These are phyloP conservation scores for Deilephila porcellus DNA, from an alignment of 2,888 invertebrate species.

Conservation along the genomic window DNA sequence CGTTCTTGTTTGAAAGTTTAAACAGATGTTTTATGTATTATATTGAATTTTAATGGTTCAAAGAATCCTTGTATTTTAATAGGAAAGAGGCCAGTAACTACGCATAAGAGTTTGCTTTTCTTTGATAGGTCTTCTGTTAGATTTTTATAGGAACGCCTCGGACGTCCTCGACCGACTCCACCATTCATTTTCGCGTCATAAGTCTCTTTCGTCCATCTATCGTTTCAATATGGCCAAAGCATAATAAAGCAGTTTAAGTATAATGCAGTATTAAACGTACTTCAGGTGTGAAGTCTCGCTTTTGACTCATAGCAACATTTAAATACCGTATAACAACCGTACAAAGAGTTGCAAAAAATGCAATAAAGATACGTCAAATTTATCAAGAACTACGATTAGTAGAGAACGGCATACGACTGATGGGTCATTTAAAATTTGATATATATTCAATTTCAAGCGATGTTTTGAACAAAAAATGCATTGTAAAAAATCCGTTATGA, in stretches of 20 bases:
- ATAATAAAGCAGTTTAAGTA: neutral
- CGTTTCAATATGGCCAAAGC: too few relatives aligned
- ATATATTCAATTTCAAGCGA: neutral
- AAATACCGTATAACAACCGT: conserved; percentile 24
- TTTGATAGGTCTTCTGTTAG: too few relatives aligned
- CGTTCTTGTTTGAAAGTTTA: too few relatives aligned
- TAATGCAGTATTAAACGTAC: neutral
- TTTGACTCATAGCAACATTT: neutral
- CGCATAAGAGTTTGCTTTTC: too few relatives aligned
- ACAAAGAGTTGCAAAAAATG: conserved; percentile 20
- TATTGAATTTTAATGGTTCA: too few relatives aligned
- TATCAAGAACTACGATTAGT: neutral
- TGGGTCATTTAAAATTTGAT: neutral
- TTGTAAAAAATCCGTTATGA: neutral
- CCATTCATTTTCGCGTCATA: too few relatives aligned
- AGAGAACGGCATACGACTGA: neutral
- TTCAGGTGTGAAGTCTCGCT: neutral
- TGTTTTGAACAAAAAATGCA: neutral
- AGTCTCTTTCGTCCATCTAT: too few relatives aligned
- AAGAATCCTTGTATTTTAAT: too few relatives aligned
- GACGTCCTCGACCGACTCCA: too few relatives aligned
- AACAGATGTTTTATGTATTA: too few relatives aligned
- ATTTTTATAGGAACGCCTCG: too few relatives aligned
- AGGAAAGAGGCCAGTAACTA: too few relatives aligned
- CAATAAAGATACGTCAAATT: neutral